Base-by-base conservation (phyloP, 2,888 invertebrate genomes). In the Eremobia ochroleuca region DNA sequence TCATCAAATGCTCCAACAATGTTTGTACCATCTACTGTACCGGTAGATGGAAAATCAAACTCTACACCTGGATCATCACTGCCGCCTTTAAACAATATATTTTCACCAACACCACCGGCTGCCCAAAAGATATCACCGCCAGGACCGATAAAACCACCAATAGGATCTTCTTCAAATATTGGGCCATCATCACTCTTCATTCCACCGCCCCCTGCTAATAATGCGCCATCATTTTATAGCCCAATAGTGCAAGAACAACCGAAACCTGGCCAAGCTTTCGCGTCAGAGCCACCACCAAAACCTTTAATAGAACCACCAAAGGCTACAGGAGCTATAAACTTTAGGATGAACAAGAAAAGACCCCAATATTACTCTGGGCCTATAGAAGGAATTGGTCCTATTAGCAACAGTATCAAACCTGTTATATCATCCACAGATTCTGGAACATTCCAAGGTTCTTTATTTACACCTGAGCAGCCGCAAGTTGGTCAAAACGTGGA, bases 321-420 rank as follows among this genome's bases (percentile, higher is more conserved):
- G 90, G 76, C 93, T 9, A 81, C 90, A 4, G 93, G 92, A n/a
- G 91, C 86, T 61, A 73, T 91, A 0, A 96, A 93, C 82, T 96
- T 92, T 76, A 94, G 97, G 81, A 93, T 97, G 94, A 92, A 91
- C 3, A 96, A 96, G 76, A 97, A 95, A 87, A 91, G 93, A 71
- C 96, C 96, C 0, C 96, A 97, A 76, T 97, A 97, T 87, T 97
- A 97, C 84, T 93, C 97, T 0, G 97, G 97, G 4, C 97, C 97
- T 6, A 96, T 97, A 31, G 96, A 94, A 89, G 96, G 96, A 4
- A 86, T 96, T 37, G 96, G 96, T 61, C 90, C 92, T 85, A 95
- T 96, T 58, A 96, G 94, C 79, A 96, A 95, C 84, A 95, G 94
- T 86, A 85, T 94, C 0, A 96, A 95, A 86, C 96, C 96, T 52